These are phyloP conservation scores for Oncopeltus fasciatus DNA, from an alignment of 1,140 invertebrate species.

Conservation along the genomic window DNA sequence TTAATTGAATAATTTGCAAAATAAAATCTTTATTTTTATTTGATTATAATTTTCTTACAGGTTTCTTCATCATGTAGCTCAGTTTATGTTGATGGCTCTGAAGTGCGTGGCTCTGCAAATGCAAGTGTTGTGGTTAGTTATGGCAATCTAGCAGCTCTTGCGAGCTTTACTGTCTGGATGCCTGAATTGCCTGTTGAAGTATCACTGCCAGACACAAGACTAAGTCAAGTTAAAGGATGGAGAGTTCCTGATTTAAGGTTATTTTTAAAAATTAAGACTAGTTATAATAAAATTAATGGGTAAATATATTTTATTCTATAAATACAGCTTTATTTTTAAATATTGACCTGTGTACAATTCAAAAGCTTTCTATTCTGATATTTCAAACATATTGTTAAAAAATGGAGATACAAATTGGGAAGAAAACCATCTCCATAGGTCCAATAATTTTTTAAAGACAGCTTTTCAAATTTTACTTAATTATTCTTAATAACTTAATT, in stretches of 20 bases:
- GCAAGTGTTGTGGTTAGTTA: conserved; percentile 88
- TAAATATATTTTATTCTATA: too few relatives aligned
- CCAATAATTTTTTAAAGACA: too few relatives aligned
- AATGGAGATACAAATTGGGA: too few relatives aligned
- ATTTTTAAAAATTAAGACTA: too few relatives aligned
- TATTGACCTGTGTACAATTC: too few relatives aligned
- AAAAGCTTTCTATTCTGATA: too few relatives aligned
- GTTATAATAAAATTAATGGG: too few relatives aligned
- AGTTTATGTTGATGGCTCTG: conserved; percentile 91
- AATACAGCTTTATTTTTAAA: too few relatives aligned
- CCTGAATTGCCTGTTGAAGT: conserved; percentile 86
- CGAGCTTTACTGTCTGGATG: conserved; percentile 90
- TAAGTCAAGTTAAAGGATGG: conserved; percentile 81
- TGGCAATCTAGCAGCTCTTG: conserved; percentile 73
- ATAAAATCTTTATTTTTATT: not conserved
- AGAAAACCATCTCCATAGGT: too few relatives aligned
- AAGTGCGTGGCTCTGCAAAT: conserved; percentile 86
- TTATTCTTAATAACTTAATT: too few relatives aligned
- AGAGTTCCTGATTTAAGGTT: conserved; percentile 48
- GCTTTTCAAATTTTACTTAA: too few relatives aligned
- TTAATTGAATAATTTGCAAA: not conserved
- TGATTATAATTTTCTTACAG: conserved; percentile 38
- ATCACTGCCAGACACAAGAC: conserved; percentile 67
- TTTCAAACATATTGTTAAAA: too few relatives aligned
- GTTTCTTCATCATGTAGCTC: conserved; percentile 91